Percentiles rank a stretch among this genome's conserved stretches.
phyloP scores from a whole-genome alignment of 2,113 vertebrate genomes.

The Pangasianodon gigas region DNA sequence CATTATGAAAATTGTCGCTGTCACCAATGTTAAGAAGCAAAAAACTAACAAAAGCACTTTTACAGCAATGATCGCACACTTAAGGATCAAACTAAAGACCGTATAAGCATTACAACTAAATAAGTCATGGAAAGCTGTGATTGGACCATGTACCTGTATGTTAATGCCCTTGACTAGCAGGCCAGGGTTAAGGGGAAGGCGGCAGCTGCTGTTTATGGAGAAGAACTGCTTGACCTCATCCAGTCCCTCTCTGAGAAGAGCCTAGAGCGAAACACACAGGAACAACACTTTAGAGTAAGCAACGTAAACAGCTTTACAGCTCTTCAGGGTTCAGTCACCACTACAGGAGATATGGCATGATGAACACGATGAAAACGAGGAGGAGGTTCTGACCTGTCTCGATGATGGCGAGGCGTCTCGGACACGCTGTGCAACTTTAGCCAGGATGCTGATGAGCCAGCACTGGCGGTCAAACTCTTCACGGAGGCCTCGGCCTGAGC shows the following conservation, averaged over 20 bases:
- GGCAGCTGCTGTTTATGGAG: slow-evolving; percentile 81
- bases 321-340: neutral
- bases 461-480: slow-evolving; percentile 93
- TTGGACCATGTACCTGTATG: slow-evolving; percentile 72
- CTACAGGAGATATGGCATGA: neutral
- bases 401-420: slow-evolving; percentile 81
- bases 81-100: neutral
- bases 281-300: neutral
- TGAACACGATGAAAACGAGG: neutral
- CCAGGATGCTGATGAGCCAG: slow-evolving; percentile 85
- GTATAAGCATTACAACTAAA: neutral
- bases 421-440: slow-evolving; percentile 86
- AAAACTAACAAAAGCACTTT: neutral
- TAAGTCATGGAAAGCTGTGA: neutral
- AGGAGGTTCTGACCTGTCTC: slow-evolving; percentile 77
- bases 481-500: slow-evolving; percentile 85
- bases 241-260: slow-evolving; percentile 80
- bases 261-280: slow-evolving; percentile 60
- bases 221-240: slow-evolving; percentile 91
- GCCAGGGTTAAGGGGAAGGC: slow-evolving; percentile 91
- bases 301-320: slow-evolving; percentile 21
- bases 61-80: neutral
- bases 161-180: slow-evolving; percentile 87
- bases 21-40: neutral
- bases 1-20: neutral